phyloP scores from a whole-genome alignment of 1,140 invertebrate genomes.

The Campodea augens region DNA sequence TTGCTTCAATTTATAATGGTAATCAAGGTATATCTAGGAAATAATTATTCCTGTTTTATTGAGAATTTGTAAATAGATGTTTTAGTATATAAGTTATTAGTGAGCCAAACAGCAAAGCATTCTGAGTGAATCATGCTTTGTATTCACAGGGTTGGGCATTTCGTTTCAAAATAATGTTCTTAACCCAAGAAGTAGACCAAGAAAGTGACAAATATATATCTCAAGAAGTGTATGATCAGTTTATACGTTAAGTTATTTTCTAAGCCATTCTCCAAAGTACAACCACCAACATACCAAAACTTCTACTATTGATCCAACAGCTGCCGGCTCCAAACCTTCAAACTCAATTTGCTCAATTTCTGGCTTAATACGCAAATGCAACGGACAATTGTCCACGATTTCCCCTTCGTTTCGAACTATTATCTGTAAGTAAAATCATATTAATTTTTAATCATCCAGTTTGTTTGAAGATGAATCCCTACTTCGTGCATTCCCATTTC shows the following conservation, averaged over 20 bases:
- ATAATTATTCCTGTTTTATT: too few species aligned
- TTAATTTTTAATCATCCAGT: not conserved
- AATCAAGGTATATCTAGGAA: slow-evolving; percentile 3
- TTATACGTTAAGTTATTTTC: too few species aligned
- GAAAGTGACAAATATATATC: too few species aligned
- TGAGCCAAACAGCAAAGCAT: too few species aligned
- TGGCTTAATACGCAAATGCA: slow-evolving; percentile 72
- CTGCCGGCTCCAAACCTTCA: slow-evolving; percentile 84
- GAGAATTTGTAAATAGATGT: too few species aligned
- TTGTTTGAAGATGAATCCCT: slow-evolving; percentile 10
- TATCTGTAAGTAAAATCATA: slow-evolving; percentile 26
- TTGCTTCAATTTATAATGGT: slow-evolving; percentile 6
- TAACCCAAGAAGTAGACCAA: too few species aligned
- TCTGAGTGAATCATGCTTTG: too few species aligned
- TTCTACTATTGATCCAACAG: slow-evolving; percentile 82
- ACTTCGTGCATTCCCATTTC: slow-evolving; percentile 87
- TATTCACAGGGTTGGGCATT: too few species aligned
- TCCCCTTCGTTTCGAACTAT: slow-evolving; percentile 42
- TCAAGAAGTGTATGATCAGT: too few species aligned
- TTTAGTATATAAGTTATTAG: too few species aligned
- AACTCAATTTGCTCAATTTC: slow-evolving; percentile 63
- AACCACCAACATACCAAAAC: slow-evolving; percentile 89
- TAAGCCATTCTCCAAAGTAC: too few species aligned
- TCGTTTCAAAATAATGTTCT: too few species aligned
- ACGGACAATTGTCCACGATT: slow-evolving; percentile 39